A percentile compares a stretch with the other conserved stretches of the same genome.
These are phyloP conservation scores for Neuroterus valhalla DNA, from an alignment of 1,140 invertebrate species.

Conservation along the genomic window DNA sequence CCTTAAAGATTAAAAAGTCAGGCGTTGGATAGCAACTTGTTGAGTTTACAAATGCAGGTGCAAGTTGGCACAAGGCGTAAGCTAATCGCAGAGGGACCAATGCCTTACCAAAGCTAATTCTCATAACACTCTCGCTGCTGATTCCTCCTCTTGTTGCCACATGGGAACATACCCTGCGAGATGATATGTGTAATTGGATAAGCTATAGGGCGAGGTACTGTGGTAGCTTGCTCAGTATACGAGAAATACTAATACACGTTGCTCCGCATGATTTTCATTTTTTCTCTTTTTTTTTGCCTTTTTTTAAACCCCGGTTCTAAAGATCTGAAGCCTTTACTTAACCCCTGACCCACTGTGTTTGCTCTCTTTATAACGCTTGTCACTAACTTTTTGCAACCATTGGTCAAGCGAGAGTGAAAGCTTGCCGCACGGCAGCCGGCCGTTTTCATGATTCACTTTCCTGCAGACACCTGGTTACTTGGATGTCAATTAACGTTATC, in stretches of 20 bases:
- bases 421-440: neutral
- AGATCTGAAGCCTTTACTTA: neutral
- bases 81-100: constrained; percentile 30
- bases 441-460: constrained; percentile 6
- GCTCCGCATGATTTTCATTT: neutral
- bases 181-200: constrained; percentile 63
- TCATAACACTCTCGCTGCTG: constrained; percentile 51
- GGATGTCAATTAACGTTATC: neutral
- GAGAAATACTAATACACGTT: neutral
- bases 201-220: constrained; percentile 40
- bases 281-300: neutral
- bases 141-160: constrained; percentile 49
- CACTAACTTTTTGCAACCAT: neutral
- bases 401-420: neutral
- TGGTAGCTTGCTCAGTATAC: neutral
- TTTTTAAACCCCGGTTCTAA: neutral
- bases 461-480: neutral
- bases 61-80: neutral
- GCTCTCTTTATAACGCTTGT: constrained; percentile 2
- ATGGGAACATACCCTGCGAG: constrained; percentile 48
- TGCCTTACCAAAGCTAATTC: constrained; percentile 46
- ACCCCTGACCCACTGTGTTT: neutral
- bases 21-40: constrained; percentile 2
- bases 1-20: constrained; percentile 12
- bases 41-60: constrained; percentile 16